Evolutionary conservation across 2,797 vertebrate species (phyloP).

Genomic region (Psittacula echo): DNA sequence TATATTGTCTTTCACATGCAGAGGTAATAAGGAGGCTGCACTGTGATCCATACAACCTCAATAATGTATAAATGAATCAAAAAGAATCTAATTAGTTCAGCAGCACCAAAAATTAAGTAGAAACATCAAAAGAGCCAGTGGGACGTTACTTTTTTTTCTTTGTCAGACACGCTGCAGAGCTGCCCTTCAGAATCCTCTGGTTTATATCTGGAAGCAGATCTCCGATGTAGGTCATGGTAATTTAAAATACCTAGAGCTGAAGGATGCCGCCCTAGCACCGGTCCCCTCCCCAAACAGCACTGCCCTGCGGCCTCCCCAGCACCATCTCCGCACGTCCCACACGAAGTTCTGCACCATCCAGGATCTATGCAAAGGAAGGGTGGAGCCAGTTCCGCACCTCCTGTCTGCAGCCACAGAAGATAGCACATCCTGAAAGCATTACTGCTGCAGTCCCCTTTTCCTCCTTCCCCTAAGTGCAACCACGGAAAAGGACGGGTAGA

Average conservation of each 20-base stretch:
- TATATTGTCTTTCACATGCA: constrained; percentile 7
- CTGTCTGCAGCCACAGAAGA: neutral
- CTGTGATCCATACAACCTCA: constrained; percentile 6
- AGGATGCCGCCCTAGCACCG: neutral
- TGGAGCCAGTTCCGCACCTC: constrained; percentile 30
- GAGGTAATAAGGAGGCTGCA: constrained; percentile 2
- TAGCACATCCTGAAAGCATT: constrained; percentile 25
- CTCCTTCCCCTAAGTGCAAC: neutral
- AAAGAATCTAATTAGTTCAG: constrained; percentile 41
- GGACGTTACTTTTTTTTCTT: neutral
- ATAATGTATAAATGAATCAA: constrained; percentile 39
- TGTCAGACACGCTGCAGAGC: neutral
- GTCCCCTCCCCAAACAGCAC: neutral
- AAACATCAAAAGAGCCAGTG: constrained; percentile 39
- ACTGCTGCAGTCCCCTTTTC: neutral
- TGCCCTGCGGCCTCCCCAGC: neutral
- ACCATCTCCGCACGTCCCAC: neutral
- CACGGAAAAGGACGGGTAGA: neutral
- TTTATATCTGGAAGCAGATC: neutral
- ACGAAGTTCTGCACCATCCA: neutral
- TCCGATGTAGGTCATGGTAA: neutral
- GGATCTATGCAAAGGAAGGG: constrained; percentile 42
- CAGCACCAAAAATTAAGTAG: constrained; percentile 21
- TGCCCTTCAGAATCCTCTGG: neutral
- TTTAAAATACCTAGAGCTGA: neutral